Conservation (phyloP, 1,140 invertebrate species). For the Drosophila sechellia region DNA sequence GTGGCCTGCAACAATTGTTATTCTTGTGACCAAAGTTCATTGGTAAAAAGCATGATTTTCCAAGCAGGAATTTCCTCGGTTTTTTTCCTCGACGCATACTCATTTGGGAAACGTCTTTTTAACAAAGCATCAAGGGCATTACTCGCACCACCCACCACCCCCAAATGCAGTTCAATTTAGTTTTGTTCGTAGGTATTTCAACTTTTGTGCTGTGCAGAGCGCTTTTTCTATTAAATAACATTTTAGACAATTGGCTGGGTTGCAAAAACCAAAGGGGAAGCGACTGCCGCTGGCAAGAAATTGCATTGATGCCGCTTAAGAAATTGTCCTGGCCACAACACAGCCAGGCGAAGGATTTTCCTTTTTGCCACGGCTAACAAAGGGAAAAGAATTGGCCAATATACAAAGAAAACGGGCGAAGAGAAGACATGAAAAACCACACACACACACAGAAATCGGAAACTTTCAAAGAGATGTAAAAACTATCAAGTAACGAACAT, state of each 20-base stretch:
- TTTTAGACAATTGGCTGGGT: slow-evolving; percentile 70
- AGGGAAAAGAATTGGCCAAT: slow-evolving; percentile 51
- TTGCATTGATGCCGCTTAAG: slow-evolving; percentile 52
- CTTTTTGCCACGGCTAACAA: slow-evolving; percentile 28
- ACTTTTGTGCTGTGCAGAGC: slow-evolving; percentile 52
- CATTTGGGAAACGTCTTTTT: slow-evolving; percentile 72
- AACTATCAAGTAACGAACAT: slow-evolving; percentile 26
- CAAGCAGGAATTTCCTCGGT: slow-evolving; percentile 1
- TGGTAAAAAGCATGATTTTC: slow-evolving; percentile 19
- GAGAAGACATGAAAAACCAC: slow-evolving; percentile 8
- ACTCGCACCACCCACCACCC: background rate
- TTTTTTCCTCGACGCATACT: slow-evolving; percentile 58
- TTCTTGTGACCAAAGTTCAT: slow-evolving; percentile 53
- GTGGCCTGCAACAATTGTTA: slow-evolving; percentile 65
- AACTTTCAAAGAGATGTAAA: slow-evolving; percentile 35
- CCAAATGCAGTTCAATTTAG: slow-evolving; percentile 71
- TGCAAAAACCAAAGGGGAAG: slow-evolving; percentile 4
- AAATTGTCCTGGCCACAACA: slow-evolving; percentile 57
- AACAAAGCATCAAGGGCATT: background rate
- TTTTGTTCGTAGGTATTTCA: slow-evolving; percentile 33
- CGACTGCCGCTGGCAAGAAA: slow-evolving; percentile 27
- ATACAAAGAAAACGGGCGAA: slow-evolving; percentile 18
- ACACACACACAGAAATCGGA: slow-evolving; percentile 20
- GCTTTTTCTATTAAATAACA: slow-evolving; percentile 78
- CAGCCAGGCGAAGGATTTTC: slow-evolving; percentile 16